phyloP scores from a whole-genome alignment of 2,113 vertebrate genomes.

The Naja naja region DNA sequence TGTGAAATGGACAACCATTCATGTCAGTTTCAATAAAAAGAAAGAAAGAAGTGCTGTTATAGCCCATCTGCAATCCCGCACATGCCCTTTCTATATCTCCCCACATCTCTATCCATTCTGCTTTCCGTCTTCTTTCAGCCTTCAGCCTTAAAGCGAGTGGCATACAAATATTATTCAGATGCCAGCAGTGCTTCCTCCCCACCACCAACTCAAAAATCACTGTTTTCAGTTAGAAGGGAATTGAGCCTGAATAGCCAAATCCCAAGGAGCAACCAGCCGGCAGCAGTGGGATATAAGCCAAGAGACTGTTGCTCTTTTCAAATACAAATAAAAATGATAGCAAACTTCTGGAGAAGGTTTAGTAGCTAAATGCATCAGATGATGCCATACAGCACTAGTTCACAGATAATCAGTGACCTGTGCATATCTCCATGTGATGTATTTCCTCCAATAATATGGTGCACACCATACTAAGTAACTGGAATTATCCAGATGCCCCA shows the following conservation, averaged over 20 bases:
- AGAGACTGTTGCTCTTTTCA: not conserved
- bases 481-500: not conserved
- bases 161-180: not conserved
- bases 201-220: not conserved
- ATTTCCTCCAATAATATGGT: not conserved
- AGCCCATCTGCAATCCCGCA: not conserved
- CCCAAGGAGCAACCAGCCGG: not conserved
- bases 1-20: not conserved
- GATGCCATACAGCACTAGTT: not conserved
- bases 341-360: not conserved
- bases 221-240: not conserved
- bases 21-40: not conserved
- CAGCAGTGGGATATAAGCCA: not conserved
- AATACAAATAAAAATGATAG: not conserved
- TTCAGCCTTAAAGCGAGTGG: not conserved
- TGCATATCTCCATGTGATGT: not conserved
- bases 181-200: not conserved
- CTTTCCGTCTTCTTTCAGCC: not conserved
- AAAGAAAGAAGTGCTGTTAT: not conserved
- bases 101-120: not conserved
- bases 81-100: not conserved
- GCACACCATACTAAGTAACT: not conserved
- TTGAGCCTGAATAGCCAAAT: not conserved
- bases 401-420: not conserved
- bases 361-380: not conserved